Base-by-base conservation (phyloP, 2,888 invertebrate species). In the Petrolisthes manimaculis region DNA sequence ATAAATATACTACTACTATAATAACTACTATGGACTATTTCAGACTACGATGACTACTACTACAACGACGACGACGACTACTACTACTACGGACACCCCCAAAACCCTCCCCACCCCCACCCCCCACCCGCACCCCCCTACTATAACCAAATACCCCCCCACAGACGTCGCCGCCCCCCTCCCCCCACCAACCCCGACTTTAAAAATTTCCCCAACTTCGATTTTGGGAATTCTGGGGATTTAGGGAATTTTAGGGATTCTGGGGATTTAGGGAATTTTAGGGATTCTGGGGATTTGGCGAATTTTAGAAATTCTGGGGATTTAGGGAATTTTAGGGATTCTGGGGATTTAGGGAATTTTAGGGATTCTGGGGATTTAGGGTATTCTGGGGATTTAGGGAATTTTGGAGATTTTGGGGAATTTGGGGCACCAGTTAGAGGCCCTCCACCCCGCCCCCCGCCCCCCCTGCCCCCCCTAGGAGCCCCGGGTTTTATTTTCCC, bases 41-140 rank as follows among this genome's bases (percentile, higher is more conserved):
- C 89, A 89, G 89, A 89, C 89, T 86, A 89, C 74, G 89, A 85
- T 78, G 78, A 86, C 85, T 89, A 89, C 75, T 83, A 86, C 85
- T 85, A 89, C 75, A 77, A 86, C 83, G 79, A 88, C 81, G 77
- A 85, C 83, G 56, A 69, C 75, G 81, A 88, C 84, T 80, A 88
- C 75, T 67, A 85, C 71, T 56, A 79, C 71, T 81, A 84, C 56
- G 83, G 37, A 54, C 80, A 6, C 9, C 21, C 21, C 54, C 56
- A 12, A 6, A 24, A 9, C 51, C 78, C 67, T 6, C n/a, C 18
- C n/a, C n/a, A 24, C 14, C 18, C 69, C 56, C 18, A 75, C 54
- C 9, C 56, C 74, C 18, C 81, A 80, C 61, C 78, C 4, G 67
- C 54, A 21, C 83, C 86, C 55, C 85, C 89, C 37, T 2, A 37